Evolutionary conservation across 2,113 vertebrate genomes (phyloP).

Genomic region (Gallinago paraguaiae): DNA sequence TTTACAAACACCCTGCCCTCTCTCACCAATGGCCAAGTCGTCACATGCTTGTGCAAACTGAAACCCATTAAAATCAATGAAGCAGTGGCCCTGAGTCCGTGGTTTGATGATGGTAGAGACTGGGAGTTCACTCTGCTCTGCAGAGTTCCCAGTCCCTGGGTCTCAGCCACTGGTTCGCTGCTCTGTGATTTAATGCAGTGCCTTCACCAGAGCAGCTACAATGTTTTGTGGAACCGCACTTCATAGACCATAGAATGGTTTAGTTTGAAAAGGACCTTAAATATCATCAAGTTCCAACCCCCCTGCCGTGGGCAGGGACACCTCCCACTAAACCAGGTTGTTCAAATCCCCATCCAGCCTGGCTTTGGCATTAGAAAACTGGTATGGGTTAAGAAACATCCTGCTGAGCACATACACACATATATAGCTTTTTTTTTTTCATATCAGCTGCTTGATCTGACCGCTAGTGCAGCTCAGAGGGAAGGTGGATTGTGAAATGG

Average conservation of each 20-base stretch:
- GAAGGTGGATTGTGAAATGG: not conserved
- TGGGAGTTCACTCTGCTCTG: not conserved
- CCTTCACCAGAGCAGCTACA: not conserved
- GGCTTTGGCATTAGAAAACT: not conserved
- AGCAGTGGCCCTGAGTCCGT: not conserved
- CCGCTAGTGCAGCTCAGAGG: not conserved
- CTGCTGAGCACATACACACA: not conserved
- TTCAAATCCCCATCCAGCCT: too few species aligned
- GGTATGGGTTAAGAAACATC: not conserved
- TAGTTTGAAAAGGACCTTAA: too few species aligned
- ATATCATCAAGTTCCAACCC: too few species aligned
- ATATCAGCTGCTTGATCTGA: not conserved
- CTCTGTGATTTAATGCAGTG: fast-evolving
- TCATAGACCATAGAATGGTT: not conserved
- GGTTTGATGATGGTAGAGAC: not conserved
- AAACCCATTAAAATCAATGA: not conserved
- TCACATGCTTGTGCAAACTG: not conserved
- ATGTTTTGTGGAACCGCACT: not conserved
- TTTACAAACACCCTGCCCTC: not conserved
- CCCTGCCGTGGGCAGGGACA: too few species aligned
- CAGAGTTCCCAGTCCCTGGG: not conserved
- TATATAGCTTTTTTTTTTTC: not conserved
- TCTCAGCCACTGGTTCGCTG: not conserved
- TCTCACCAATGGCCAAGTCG: not conserved
- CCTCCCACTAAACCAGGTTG: too few species aligned